Conservation (phyloP, 1,140 invertebrate species). For the Bombus turneri region DNA sequence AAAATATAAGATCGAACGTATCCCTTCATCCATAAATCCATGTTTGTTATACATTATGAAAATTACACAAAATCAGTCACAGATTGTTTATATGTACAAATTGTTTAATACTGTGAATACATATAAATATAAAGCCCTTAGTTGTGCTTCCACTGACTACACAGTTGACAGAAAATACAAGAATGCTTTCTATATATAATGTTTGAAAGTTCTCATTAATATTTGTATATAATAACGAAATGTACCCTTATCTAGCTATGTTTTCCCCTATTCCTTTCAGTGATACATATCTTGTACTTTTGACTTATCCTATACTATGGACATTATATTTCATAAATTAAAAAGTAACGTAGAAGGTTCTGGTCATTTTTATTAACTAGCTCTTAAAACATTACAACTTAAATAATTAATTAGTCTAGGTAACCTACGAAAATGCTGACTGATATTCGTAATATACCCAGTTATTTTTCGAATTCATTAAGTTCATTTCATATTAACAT, state of each 20-base stretch:
- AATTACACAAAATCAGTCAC: constrained; percentile 63
- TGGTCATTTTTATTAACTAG: constrained; percentile 80
- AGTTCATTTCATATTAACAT: constrained; percentile 30
- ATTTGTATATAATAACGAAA: constrained; percentile 19
- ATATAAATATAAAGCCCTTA: constrained; percentile 62
- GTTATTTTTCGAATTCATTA: constrained; percentile 23
- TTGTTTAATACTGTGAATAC: constrained; percentile 76
- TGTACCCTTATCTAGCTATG: constrained; percentile 38
- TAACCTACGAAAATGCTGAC: constrained; percentile 74
- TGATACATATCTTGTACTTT: constrained; percentile 45
- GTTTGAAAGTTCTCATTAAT: constrained; percentile 27
- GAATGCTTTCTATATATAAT: constrained; percentile 53
- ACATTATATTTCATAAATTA: constrained; percentile 63
- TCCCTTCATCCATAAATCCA: constrained; percentile 48
- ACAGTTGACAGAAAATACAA: constrained; percentile 63
- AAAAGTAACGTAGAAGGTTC: constrained; percentile 74
- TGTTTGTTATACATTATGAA: constrained; percentile 37
- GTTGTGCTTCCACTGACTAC: constrained; percentile 52
- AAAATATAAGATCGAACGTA: constrained; percentile 20
- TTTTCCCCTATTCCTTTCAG: constrained; percentile 20
- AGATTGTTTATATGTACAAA: constrained; percentile 72
- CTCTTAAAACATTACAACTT: constrained; percentile 80
- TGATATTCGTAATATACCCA: constrained; percentile 59
- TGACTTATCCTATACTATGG: constrained; percentile 48
- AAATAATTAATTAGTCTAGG: constrained; percentile 76